These are phyloP conservation scores for Montipora efflorescens DNA, from an alignment of 64 coral and sea anemone species.

Conservation along the genomic window DNA sequence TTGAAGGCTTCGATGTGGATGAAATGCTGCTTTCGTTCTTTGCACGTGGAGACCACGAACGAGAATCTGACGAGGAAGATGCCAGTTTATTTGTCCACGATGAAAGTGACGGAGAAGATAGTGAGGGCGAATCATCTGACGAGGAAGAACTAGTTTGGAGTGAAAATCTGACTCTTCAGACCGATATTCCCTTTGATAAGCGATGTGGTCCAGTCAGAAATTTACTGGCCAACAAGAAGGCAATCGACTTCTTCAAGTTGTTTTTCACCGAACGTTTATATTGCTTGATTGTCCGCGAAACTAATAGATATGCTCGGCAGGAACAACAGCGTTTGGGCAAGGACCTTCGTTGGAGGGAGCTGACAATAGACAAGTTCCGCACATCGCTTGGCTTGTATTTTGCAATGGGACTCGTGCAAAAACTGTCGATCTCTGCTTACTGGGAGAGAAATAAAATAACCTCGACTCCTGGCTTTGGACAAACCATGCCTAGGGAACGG, in stretches of 20 bases:
- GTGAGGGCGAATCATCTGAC: slow-evolving; percentile 61
- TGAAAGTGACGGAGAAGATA: slow-evolving; percentile 28
- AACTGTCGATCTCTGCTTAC: slow-evolving; percentile 2
- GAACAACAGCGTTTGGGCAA: slow-evolving; percentile 53
- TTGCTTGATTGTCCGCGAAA: slow-evolving; percentile 61
- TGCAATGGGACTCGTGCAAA: slow-evolving; percentile 58
- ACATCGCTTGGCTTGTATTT: slow-evolving; percentile 50
- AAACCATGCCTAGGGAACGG: slow-evolving; percentile 18
- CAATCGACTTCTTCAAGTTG: slow-evolving; percentile 47
- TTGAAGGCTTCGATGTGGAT: slow-evolving; percentile 66
- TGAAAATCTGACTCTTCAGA: slow-evolving; percentile 53
- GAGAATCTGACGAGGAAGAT: slow-evolving; percentile 52
- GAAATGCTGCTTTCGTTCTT: slow-evolving; percentile 47
- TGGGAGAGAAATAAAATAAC: slow-evolving; percentile 42
- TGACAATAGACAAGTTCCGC: slow-evolving; percentile 39
- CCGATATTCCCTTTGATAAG: slow-evolving; percentile 39
- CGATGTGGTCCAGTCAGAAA: slow-evolving; percentile 30
- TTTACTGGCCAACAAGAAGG: slow-evolving; percentile 60
- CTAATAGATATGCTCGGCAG: slow-evolving; percentile 37
- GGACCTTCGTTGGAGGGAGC: slow-evolving; percentile 39
- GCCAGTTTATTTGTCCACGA: slow-evolving; percentile 8
- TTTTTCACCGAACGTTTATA: slow-evolving; percentile 18
- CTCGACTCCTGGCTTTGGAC: slow-evolving; percentile 9
- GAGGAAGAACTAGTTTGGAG: slow-evolving; percentile 46
- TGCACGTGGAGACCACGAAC: slow-evolving; percentile 38